Percentiles rank a stretch among this genome's conserved stretches.
Evolutionary conservation across 2,888 invertebrate genomes (phyloP).

Genomic region (Gonocerus acuteangulatus): DNA sequence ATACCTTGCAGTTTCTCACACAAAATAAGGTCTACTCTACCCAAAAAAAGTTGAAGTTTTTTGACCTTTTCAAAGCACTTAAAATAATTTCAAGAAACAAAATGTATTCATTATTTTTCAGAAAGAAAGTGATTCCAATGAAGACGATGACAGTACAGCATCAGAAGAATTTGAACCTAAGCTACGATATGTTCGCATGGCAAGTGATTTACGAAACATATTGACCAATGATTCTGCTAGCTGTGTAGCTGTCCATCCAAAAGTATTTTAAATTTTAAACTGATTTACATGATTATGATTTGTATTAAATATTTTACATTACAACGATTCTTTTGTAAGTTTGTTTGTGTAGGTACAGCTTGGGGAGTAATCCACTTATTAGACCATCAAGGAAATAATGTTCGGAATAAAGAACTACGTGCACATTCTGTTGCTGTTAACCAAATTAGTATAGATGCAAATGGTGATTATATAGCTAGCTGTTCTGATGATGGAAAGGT

Average conservation of each 20-base stretch:
- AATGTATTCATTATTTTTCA: background rate
- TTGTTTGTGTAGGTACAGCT: conserved; percentile 85
- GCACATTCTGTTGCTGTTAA: conserved; percentile 87
- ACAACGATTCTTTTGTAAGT: conserved; percentile 47
- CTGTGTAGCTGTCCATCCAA: conserved; percentile 87
- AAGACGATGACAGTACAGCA: conserved; percentile 33
- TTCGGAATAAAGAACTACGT: conserved; percentile 47
- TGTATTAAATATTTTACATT: conserved; percentile 1
- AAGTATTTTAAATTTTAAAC: conserved; percentile 48
- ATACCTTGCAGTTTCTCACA: no score
- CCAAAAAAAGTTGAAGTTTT: no score
- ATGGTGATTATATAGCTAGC: conserved; percentile 89
- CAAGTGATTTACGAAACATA: conserved; percentile 78
- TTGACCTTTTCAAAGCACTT: no score
- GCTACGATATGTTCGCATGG: conserved; percentile 82
- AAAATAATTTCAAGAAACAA: no score
- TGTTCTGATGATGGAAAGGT: conserved; percentile 86
- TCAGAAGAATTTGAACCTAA: conserved; percentile 69
- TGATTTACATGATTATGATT: conserved; percentile 3
- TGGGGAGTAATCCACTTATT: conserved; percentile 84
- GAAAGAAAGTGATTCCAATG: background rate
- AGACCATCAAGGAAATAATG: conserved; percentile 83
- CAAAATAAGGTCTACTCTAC: no score
- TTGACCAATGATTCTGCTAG: conserved; percentile 79
- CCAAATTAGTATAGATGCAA: conserved; percentile 85